phyloP scores from a whole-genome alignment of 2,888 invertebrate species.

The Aplocera efformata region DNA sequence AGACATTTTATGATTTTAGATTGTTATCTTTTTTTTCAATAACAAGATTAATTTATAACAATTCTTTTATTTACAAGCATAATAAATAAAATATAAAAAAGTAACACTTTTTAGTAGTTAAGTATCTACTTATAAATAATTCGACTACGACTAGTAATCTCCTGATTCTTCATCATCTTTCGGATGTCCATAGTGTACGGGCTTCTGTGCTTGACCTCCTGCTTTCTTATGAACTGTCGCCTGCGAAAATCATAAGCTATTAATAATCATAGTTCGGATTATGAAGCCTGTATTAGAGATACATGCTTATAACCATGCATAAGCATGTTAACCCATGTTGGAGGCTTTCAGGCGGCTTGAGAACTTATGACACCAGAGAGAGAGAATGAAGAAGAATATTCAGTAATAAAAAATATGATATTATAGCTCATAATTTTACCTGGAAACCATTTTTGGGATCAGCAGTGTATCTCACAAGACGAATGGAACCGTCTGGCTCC shows the following conservation, averaged over 20 bases:
- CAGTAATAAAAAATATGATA: too few relatives aligned
- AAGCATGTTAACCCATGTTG: too few relatives aligned
- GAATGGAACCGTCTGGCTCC: constrained; percentile 86
- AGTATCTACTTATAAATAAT: constrained; percentile 8
- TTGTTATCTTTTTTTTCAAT: too few relatives aligned
- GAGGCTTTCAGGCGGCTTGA: too few relatives aligned
- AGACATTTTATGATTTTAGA: too few relatives aligned
- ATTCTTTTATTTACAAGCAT: too few relatives aligned
- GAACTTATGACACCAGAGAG: too few relatives aligned
- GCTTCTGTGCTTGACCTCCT: constrained; percentile 50
- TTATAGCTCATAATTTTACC: too few relatives aligned
- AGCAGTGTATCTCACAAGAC: constrained; percentile 87
- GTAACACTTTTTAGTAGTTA: constrained; percentile 3
- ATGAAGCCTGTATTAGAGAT: not conserved
- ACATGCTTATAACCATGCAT: too few relatives aligned
- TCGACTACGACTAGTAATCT: constrained; percentile 60
- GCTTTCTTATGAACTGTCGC: constrained; percentile 70
- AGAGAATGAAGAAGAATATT: too few relatives aligned
- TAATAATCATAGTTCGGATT: too few relatives aligned
- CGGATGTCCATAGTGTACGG: constrained; percentile 55
- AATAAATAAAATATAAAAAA: constrained; percentile 17
- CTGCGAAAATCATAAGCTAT: constrained; percentile 38
- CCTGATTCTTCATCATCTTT: constrained; percentile 58
- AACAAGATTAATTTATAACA: too few relatives aligned
- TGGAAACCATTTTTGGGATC: constrained; percentile 88